Evolutionary conservation across 2,888 invertebrate genomes (phyloP).

Genomic region (Phyllotreta cruciferae): DNA sequence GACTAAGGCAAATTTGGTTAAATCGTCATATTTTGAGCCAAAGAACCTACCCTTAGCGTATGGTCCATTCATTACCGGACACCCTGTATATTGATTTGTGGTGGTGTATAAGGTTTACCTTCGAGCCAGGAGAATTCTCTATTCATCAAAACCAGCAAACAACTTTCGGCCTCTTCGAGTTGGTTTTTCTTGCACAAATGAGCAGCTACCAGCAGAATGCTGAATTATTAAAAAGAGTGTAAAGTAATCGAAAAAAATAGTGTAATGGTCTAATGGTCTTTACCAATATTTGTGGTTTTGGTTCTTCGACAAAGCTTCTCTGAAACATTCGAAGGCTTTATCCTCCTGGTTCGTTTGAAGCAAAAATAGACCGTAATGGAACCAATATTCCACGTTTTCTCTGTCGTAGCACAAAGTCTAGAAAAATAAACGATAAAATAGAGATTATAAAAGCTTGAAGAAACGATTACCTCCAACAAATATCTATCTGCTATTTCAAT

Average conservation of each 20-base stretch:
- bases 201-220: conserved; percentile 43
- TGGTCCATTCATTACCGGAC: no score
- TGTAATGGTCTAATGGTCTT: no score
- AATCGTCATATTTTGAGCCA: no score
- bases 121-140: conserved; percentile 53
- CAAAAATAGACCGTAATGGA: conserved; percentile 56
- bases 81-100: no score
- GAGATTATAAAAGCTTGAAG: conserved; percentile 13
- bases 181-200: conserved; percentile 43
- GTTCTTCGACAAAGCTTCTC: conserved; percentile 51
- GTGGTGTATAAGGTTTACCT: no score
- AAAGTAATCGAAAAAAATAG: no score
- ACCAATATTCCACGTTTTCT: conserved; percentile 52
- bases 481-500: conserved; percentile 52
- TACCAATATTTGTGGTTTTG: conserved; percentile 51
- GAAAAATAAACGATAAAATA: conserved; percentile 27
- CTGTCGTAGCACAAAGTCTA: conserved; percentile 51
- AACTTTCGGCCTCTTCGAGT: conserved; percentile 54
- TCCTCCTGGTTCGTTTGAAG: conserved; percentile 48
- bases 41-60: no score
- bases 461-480: conserved; percentile 49
- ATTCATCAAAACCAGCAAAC: conserved; percentile 52
- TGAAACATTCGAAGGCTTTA: conserved; percentile 54
- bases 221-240: conserved; percentile 44
- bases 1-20: no score